Evolutionary conservation across 2,113 vertebrate genomes (phyloP), one percentile per base, ranked within the genome.

Genomic region (Poeciliopsis turrubarensis): DNA sequence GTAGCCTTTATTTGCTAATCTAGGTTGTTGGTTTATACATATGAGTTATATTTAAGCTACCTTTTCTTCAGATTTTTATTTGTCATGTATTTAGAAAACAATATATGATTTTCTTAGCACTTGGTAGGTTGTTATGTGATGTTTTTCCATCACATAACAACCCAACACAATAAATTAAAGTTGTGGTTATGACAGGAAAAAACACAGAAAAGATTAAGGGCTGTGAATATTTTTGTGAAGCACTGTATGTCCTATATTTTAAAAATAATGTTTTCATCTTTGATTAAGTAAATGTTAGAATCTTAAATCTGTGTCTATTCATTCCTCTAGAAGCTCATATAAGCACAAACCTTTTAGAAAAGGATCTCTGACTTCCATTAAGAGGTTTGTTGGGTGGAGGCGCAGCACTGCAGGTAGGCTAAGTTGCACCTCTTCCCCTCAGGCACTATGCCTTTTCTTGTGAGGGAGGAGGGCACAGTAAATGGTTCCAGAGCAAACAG

Each of bases 401-500:
- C 87, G 51, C 63, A 75, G 57, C 85, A 85, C 85, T 91, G 80
- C 86, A 92, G 90, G 89, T 92, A 85, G 85, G 85, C 87, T 39
- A 27, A 79, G 79, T 80, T 88, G 80, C 76, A 80, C 41, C 65
- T 63, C 76, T 57, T 57, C 63, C 74, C 87, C 72, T 51, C 47
- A 14, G 78, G 87, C 85, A 1, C 65, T 83, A 60, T 85, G 77
- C 76, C 72, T 86, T 84, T 84, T 86, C 81, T 91, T 67, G 91
- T 95, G 87, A 71, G 83, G 82, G 77, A 85, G 89, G 81, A 82
- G 77, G 72, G 73, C 47, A 61, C 64, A 63, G 83, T 90, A 90
- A 90, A 89, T 85, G 85, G 77, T 89, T 92, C 87, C 91, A 91
- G 88, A 92, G 85, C 83, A 89, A 92, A 93, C 83, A 91, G 60